Base-by-base conservation (phyloP, 2,888 invertebrate genomes). In the Dasysyrphus tricinctus region DNA sequence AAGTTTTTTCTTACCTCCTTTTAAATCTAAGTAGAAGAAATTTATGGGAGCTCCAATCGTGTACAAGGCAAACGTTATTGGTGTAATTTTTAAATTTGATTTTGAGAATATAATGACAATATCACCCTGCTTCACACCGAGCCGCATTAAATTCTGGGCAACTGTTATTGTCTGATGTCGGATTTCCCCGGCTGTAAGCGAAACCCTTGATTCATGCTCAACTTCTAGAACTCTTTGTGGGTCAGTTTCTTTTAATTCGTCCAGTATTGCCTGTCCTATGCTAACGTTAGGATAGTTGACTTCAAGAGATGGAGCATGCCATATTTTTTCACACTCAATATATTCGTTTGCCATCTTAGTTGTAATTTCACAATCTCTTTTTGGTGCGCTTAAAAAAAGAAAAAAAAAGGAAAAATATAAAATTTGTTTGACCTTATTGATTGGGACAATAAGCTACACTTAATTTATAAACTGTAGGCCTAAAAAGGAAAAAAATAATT, bases 1-100 rank as follows among this genome's bases (percentile, higher is more conserved):
- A 9, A 11, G 2, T 34, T 11, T 2, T 16, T 2, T 24, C 85
- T 67, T 57, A 89, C 88, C 88, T 49, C 65, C 72, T 34, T 88
- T 73, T 3, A 88, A 74, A 19, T 80, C 78, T 0, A 88, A 76
- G 37, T 89, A 88, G 72, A 89, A 88, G 57, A 85, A 89, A 29
- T 88, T 88, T 0, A 89, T 67, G 12, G 86, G 80, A 7, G 88
- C 82, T 44, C 88, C 89, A 11, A 88, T 61, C 12, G 87, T 47
- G 16, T 85, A 76, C 3, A 82, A 75, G 5, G 88, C 89, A 59
- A 89, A 88, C 3, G 89, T 82, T 9, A 88, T 59, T 1, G 82
- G 81, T 3, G 88, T 88, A 3, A 82, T 79, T 59, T 69, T 47
- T 3, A 63, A 16, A 57, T 84, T 88, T n/a, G 79, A 47, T 19